Base-by-base conservation (phyloP, 2,797 vertebrate genomes). In the Periophthalmus magnuspinnatus region DNA sequence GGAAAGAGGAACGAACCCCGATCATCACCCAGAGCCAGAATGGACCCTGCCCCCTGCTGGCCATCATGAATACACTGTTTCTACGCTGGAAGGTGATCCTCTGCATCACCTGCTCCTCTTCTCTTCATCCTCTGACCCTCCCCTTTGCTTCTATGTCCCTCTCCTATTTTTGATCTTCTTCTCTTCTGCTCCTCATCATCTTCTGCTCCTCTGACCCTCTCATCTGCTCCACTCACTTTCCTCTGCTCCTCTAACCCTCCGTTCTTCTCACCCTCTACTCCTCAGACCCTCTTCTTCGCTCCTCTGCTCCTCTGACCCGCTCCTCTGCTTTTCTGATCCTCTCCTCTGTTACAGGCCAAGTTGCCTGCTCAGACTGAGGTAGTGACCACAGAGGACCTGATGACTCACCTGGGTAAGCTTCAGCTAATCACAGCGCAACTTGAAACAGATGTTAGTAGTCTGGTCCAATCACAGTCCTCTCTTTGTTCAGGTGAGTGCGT, bases 11-110 rank as follows among this genome's bases (percentile, higher is more conserved):
- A 66, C 89, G 92, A 76, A 98, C 97, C 0, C 95, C 97, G 0
- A 75, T 98, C 71, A 86, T 99, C 87, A 98, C 90, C 0, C 97
- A 98, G 93, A 96, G 94, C 0, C 86, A 95, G 78, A 98, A 99
- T 0, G 97, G 97, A 34, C 97, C 97, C 60, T 98, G 96, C 81
- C 97, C 97, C 0, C 93, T 99, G 24, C 93, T 98, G 70, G 97
- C 97, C 89, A 96, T 98, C 90, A 95, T 97, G 90, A 99, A 99
- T 83, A 91, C 94, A 19, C 94, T 98, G 9, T 94, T 98, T 24
- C 85, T 99, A 33, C 95, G 94, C 69, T 98, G 97, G 97, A 97
- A 97, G 96, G 97, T 95, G 32, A 13, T n/a, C 6, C 17, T 6
- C 2, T 52, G 28, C 34, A 21, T 7, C 24, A 14, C 16, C 52